Evolutionary conservation across 2,797 vertebrate genomes (phyloP), one percentile per base, ranked within the genome.

Genomic region (Sardinella longiceps): DNA sequence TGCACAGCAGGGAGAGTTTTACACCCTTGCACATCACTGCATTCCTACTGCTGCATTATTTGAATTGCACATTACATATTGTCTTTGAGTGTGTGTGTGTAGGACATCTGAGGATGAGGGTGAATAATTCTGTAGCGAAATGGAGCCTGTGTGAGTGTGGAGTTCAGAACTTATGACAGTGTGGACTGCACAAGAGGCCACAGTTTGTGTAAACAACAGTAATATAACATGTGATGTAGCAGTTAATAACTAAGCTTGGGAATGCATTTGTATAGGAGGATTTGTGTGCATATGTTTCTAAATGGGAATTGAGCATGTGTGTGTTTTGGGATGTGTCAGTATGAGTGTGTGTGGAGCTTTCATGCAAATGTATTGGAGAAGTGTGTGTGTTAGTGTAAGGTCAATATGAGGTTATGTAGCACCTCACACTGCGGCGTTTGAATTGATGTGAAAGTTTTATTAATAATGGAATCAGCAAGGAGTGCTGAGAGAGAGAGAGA

Each of bases 371-470:
- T 66, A 10, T 15, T 37, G 1, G 33, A 2, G 66, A 9, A 30
- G 33, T 66, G 60, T 33, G 28, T 30, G 25, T 30, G 66, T 20
- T 33, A 9, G 14, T 23, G 18, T 15, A 18, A 39, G 66, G 28
- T 37, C 30, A 70, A 33, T 28, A 70, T 70, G 11, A 70, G 28
- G 14, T 4, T 20, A 33, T 74, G 66, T 39, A 20, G 25, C 15
- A 39, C 18, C 6, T 1, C 66, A 74, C 66, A 74, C 66, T 74
- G 58, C 58, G 30, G 63, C 6, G 3, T 70, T 70, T 70, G 14
- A 74, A 39, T 74, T 39, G 66, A 74, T 74, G 66, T 39, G 66
- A 74, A 11, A 25, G 66, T 39, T 74, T 74, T 74, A 74, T 39
- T 39, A 74, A 74, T 33, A 37, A 74, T 37, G 33, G 37, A 74